Evolutionary conservation across 1,140 invertebrate species (phyloP).

Genomic region (Akabosia matsudoensis): DNA sequence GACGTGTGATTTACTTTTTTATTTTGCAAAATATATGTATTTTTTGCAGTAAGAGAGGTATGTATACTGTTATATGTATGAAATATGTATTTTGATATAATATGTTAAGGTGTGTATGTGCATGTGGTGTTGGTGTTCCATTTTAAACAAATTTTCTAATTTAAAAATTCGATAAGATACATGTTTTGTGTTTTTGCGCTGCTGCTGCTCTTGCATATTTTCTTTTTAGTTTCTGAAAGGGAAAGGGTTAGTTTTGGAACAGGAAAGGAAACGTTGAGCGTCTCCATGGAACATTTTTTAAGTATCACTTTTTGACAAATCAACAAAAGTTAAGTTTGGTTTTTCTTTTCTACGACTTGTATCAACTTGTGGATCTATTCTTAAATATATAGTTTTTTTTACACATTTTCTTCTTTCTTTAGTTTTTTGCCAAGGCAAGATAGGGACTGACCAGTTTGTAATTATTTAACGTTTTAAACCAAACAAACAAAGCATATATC

Average conservation of each 20-base stretch:
- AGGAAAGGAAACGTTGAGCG: neutral
- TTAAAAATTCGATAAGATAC: neutral
- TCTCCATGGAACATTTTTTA: neutral
- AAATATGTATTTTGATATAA: slow-evolving; percentile 1
- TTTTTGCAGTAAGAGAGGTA: no score
- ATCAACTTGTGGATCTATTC: neutral
- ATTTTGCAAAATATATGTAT: no score
- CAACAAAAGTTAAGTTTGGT: neutral
- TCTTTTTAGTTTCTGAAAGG: no score
- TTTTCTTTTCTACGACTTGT: neutral
- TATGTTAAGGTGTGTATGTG: neutral
- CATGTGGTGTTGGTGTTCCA: neutral
- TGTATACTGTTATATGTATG: no score
- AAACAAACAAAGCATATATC: neutral
- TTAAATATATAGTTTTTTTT: neutral
- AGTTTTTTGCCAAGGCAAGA: neutral
- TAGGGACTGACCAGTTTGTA: slow-evolving; percentile 1
- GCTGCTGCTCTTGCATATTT: neutral
- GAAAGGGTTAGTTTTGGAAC: neutral
- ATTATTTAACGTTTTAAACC: neutral
- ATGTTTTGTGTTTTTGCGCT: neutral
- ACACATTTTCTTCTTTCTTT: neutral
- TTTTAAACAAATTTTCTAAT: neutral
- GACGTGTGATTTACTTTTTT: no score
- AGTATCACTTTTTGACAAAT: neutral